Percentiles rank a stretch among this genome's conserved stretches.
These are phyloP conservation scores for Harpagoxenus sublaevis DNA, from an alignment of 2,888 invertebrate species.

Conservation along the genomic window DNA sequence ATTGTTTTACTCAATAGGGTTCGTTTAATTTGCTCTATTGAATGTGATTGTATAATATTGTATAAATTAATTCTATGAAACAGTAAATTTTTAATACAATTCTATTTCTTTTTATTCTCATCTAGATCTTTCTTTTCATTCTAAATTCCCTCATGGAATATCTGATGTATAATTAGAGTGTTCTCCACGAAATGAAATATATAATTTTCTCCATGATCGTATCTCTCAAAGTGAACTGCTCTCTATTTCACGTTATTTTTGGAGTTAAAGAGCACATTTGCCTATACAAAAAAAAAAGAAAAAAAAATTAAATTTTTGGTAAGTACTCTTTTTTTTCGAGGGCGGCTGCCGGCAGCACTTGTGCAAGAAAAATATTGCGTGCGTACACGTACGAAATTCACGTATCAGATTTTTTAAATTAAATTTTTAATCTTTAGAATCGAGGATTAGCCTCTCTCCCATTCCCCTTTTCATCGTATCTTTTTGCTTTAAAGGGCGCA, in stretches of 20 bases:
- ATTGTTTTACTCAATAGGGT: not conserved
- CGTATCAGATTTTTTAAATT: not conserved
- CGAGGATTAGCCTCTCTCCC: not conserved
- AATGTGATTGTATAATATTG: not conserved
- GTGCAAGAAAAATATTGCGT: not conserved
- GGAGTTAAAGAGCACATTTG: not conserved
- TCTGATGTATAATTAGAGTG: not conserved
- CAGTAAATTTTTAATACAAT: not conserved
- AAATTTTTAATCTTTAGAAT: conserved; percentile 21
- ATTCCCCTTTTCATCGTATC: not conserved
- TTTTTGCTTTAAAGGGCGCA: not conserved
- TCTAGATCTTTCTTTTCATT: not conserved
- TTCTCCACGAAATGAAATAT: not conserved
- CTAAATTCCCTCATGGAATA: not conserved
- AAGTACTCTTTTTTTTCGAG: not conserved
- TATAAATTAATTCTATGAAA: not conserved
- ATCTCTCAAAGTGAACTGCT: not conserved
- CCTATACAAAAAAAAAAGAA: not conserved
- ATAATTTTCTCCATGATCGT: not conserved
- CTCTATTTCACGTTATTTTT: not conserved
- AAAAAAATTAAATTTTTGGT: not conserved
- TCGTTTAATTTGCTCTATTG: not conserved
- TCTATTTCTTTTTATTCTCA: not conserved
- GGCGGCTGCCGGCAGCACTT: too few relatives aligned
- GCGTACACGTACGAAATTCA: not conserved